Evolutionary conservation across 2,888 invertebrate genomes (phyloP), one percentile per base, ranked within the genome.

Genomic region (Heteromyza rotundicornis): DNA sequence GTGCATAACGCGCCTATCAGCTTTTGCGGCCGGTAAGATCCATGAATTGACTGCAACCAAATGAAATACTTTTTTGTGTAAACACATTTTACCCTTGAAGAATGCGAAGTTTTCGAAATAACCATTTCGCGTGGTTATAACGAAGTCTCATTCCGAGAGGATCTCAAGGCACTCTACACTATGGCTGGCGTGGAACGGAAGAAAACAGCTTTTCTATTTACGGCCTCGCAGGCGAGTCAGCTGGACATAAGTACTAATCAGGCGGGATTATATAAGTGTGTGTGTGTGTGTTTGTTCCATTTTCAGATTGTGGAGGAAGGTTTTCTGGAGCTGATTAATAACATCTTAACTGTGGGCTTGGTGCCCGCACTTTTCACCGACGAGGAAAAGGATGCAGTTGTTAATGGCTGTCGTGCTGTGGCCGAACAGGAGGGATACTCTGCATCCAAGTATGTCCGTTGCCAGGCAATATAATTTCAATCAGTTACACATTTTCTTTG

Each of bases 281-380:
- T 56, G n/a, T 27, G 1, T 60, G 10, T n/a, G 16, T 16, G 10
- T 12, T 32, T 1, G 2, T 24, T 44, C 10, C 20, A 2, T 14
- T 40, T 57, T 16, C 69, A 88, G 86, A 87, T 92, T 61, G 85
- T 89, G 0, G 91, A 92, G 72, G 92, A 93, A 80, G 89, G 91
- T 14, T 96, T 96, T 79, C 81, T 96, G 63, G 96, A 96, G 82
- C 86, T 93, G 68, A 92, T 96, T 63, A 96, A 96, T 83, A 96
- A 95, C 76, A 95, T 96, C 80, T 82, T 96, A 63, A 94, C 94
- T 82, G 92, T 92, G 57, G 96, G 94, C 1, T 90, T 92, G 82
- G 91, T 95, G 1, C 94, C 95, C 0, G 90, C 95, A 0, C 83
- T 96, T 40, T 96, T 94, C 75, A 86, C 88, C 2, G 95, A 96